These are phyloP conservation scores for Herpetotheres cachinnans DNA, from an alignment of 2,113 vertebrate species.

Conservation along the genomic window DNA sequence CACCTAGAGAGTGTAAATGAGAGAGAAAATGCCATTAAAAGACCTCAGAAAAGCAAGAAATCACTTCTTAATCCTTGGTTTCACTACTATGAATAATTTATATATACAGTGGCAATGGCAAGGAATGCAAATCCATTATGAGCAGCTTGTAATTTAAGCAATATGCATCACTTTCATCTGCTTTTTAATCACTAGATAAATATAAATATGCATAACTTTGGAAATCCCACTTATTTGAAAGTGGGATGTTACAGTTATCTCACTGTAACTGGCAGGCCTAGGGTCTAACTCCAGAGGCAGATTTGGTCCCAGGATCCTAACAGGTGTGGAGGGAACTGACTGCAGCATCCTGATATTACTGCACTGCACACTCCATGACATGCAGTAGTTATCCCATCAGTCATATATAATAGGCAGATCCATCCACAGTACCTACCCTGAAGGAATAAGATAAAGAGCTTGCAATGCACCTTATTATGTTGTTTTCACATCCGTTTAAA, in stretches of 20 bases:
- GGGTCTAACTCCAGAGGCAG: neutral
- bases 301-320: neutral
- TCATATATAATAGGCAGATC: neutral
- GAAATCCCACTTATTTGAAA: neutral
- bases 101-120: neutral
- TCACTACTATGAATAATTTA: neutral
- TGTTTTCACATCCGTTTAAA: neutral
- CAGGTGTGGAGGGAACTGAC: neutral
- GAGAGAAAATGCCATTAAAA: neutral
- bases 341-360: neutral
- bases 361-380: rapidly evolving
- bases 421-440: neutral
- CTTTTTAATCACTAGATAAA: neutral
- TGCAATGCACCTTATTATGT: neutral
- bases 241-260: neutral
- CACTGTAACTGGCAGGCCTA: neutral
- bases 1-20: slow-evolving; percentile 70
- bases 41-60: neutral
- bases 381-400: neutral
- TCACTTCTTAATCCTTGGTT: neutral
- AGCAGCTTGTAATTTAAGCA: neutral
- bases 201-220: neutral
- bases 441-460: neutral
- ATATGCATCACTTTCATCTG: neutral
- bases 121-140: neutral